Base-by-base conservation (phyloP, 2,113 vertebrate species). In the Neotoma lepida region DNA sequence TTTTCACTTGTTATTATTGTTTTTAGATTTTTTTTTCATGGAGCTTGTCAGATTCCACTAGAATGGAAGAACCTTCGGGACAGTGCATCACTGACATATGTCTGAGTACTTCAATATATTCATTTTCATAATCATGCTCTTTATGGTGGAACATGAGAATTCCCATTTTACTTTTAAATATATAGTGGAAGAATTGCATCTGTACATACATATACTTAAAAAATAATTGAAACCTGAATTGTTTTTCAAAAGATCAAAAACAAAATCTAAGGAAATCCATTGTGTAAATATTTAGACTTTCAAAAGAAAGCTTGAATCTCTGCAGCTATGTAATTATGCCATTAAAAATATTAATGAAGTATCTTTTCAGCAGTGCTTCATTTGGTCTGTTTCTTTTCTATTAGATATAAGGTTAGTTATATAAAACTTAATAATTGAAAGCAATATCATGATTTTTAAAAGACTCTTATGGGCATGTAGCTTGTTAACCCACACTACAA, bases 121-220 rank as follows among this genome's bases (percentile, higher is more conserved):
- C 54, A 8, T 33, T 74, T 33, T 39, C 39, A 22, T 39, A 77
- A 24, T 13, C 66, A 7, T 44, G 6, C 0, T 35, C 68, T 70
- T 61, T 4, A 56, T 51, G 73, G 1, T 2, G 2, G 35, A 54
- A 64, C 1, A 18, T 41, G 1, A 9, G 35, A 51, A 26, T 0
- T 5, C 33, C 35, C 2, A 33, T 61, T 76, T n/a, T 1, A 3
- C 9, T 80, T 33, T 78, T 44, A 9, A 88, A 64, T 26, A 64
- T 30, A 3, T 56, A 41, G 13, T 20, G 0, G 17, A 30, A 51
- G 1, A 76, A 77, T 14, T 26, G 2, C 12, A 44, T 54, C 7
- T 63, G 26, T 22, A 56, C 0, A 77, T 22, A 56, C 0, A 77
- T 77, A 26, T 49, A 89, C 54, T 70, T 77, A 71, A 70, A 61